phyloP scores from a whole-genome alignment of 2,797 vertebrate species.

The Rachycentron canadum region DNA sequence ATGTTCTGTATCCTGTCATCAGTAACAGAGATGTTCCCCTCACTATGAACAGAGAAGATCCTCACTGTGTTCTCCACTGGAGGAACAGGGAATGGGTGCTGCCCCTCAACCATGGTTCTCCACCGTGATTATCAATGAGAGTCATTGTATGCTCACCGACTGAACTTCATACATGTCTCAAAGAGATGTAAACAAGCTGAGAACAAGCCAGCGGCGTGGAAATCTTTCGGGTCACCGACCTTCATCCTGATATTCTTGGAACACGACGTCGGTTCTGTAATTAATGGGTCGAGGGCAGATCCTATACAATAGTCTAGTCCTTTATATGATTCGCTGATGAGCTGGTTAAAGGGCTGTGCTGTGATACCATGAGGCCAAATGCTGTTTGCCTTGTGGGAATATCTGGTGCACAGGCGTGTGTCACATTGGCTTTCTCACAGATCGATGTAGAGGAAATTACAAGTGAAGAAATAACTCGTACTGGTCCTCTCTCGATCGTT shows the following conservation, averaged over 20 bases:
- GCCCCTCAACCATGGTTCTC: no score
- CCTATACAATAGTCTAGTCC: background rate
- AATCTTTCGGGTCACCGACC: constrained; percentile 11
- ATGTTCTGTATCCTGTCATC: background rate
- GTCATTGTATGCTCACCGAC: background rate
- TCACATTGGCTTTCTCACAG: background rate
- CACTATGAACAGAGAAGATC: background rate
- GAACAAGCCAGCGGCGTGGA: background rate
- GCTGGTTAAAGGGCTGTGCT: background rate
- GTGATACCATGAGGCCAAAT: background rate
- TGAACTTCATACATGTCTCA: background rate
- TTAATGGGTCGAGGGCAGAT: background rate
- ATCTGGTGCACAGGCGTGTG: background rate
- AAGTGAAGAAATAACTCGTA: background rate
- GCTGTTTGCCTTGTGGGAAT: background rate
- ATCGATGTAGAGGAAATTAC: background rate
- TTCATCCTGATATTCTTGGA: background rate
- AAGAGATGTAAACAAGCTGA: constrained; percentile 4
- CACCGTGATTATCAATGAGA: background rate
- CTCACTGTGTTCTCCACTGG: no score
- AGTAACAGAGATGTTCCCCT: background rate
- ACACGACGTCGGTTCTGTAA: background rate
- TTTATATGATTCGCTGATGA: constrained; percentile 13
- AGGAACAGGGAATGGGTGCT: no score
- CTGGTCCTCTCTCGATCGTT: background rate